Evolutionary conservation across 1,140 invertebrate species (phyloP), one percentile per base, ranked within the genome.

Genomic region (Hyposmocoma kahamanoa): DNA sequence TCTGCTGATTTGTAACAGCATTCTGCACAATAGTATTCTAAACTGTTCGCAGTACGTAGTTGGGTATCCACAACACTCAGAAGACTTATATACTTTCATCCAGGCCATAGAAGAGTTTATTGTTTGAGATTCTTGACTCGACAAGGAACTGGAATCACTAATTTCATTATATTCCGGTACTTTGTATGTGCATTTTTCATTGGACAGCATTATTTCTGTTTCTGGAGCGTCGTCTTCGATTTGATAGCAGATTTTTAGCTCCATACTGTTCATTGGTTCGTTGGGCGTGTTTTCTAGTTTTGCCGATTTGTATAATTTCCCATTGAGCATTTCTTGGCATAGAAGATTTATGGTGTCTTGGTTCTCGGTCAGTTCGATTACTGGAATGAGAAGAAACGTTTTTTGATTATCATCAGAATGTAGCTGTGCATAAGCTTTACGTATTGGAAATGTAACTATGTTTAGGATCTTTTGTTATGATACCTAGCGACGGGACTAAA

Each of bases 291-390:
- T 56, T n/a, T 75, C 69, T 0, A 71, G 2, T 62, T 83, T 77
- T 0, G 70, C 55, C 2, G 75, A 69, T 69, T 86, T 84, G 49
- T 67, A 78, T 1, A 76, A 2, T 61, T 79, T 78, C n/a, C 86
- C 85, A 47, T 87, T 87, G 48, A 76, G 55, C 20, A 83, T 72
- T 48, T 77, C 66, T 56, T 84, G 53, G 52, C 68, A 70, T 22
- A 87, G 49, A 24, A 68, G 26, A 22, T 59, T 59, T 24, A 86
- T 82, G 57, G 80, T 71, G 50, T 74, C 67, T 62, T 11, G 53
- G 61, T n/a, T 74, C 15, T 41, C 38, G 20, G 38, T 89, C 62
- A 76, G 59, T 86, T 75, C 88, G 10, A 89, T 82, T 4, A 88
- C 87, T 81, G 79, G 55, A 63, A 90, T 28, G 11, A 11, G n/a